A percentile compares a stretch with the other conserved stretches of the same genome.
Conservation (phyloP, 2,113 vertebrate genomes). For the Entomyzon cyanotis region DNA sequence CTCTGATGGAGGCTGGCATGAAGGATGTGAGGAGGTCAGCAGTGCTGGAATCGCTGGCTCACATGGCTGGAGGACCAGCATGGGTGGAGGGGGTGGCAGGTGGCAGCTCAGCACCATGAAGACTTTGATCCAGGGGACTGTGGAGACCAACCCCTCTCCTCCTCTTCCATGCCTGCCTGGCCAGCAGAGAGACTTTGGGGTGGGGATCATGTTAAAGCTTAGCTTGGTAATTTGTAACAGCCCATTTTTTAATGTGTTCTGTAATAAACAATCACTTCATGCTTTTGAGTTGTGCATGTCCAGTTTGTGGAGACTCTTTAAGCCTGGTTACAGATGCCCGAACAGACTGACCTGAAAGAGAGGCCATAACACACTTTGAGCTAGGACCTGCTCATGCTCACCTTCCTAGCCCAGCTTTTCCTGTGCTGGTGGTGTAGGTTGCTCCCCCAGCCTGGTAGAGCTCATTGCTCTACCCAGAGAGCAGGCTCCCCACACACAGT, state of each 20-base stretch:
- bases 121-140: accelerated
- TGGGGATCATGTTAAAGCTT: not conserved
- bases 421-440: not conserved
- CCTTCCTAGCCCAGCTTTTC: not conserved
- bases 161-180: accelerated
- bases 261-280: not conserved
- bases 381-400: not conserved
- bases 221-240: not conserved
- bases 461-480: not conserved
- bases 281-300: not conserved
- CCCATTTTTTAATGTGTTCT: not conserved
- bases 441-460: not conserved
- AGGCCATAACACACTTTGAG: not conserved
- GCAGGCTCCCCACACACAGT: not conserved
- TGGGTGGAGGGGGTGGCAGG: not conserved
- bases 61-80: accelerated
- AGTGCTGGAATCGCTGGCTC: accelerated
- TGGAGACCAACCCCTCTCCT: accelerated
- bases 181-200: not conserved
- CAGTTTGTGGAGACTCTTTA: not conserved
- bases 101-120: not conserved
- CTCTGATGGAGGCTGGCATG: not conserved
- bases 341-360: not conserved
- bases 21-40: not conserved
- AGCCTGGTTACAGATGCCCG: not conserved